Base-by-base conservation (phyloP, 2,888 invertebrate species). In the Gastrophysa polygoni region DNA sequence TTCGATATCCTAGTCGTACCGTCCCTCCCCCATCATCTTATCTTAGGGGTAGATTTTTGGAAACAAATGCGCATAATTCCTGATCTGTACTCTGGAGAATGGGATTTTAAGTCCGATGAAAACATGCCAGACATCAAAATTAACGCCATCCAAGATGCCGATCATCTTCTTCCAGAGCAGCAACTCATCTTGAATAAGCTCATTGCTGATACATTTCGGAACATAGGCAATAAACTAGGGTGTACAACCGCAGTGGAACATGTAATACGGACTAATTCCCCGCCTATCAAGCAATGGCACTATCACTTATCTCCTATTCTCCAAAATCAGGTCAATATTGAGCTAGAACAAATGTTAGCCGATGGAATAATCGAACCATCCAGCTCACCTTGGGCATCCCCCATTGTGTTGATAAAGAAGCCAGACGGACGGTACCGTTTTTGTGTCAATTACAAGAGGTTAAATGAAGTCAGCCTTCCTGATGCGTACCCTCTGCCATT, bases 401-500 rank as follows among this genome's bases (percentile, higher is more conserved):
- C 49, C 10, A 48, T 48, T 5, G n/a, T 48, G 20, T 10, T 48
- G 20, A 18, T 48, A 5, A 48, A 48, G 18, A 48, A 48, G 11
- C 49, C 49, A 6, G 49, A 48, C 49, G 49, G 49, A n/a, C 18
- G 18, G 5, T 48, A 48, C 10, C 18, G 49, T 4, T 48, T 48
- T 48, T 48, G 49, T 18, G 49, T 48, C 49, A 18, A 17, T 48
- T 50, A 16, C 14, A 6, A 55, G 18, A 20, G 8, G 34, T 24
- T 59, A 1, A 59, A 59, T 43, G 43, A 57, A 20, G 44, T 44
- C 5, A 58, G 46, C 11, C 57, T 16, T 7, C 24, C 29, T 11
- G 56, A 59, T 21, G 60, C 60, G 3, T 59, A 59, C 18, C 60
- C 56, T 7, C 3, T 59, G 6, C 56, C 60, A 5, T 59, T 21